Conservation (phyloP, 2,888 invertebrate species). For the Hirudinaria manillensis region DNA sequence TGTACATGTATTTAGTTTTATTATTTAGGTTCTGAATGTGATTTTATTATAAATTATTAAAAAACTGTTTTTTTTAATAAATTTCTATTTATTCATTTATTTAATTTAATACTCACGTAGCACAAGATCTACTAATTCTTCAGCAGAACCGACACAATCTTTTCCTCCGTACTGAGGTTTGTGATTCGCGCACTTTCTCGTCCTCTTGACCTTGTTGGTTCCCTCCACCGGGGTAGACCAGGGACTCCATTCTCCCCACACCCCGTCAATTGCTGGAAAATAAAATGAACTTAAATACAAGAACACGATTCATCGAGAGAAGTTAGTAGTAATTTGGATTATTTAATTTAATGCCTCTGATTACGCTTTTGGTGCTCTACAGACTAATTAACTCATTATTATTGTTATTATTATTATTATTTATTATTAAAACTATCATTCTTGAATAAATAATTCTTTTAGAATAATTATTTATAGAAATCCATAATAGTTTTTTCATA, state of each 20-base stretch:
- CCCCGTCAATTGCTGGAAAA: conserved; percentile 33
- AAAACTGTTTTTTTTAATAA: background rate
- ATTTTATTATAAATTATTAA: no score
- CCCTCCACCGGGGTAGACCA: conserved; percentile 31
- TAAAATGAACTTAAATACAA: no score
- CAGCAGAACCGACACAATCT: conserved; percentile 43
- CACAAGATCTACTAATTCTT: background rate
- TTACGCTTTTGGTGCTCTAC: no score
- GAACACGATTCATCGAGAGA: background rate
- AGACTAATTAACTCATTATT: no score
- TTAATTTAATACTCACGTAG: background rate
- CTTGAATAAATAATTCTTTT: background rate
- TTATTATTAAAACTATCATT: background rate
- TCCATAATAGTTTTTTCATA: no score
- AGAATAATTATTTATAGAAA: background rate
- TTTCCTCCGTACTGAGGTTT: conserved; percentile 47
- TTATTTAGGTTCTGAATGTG: no score
- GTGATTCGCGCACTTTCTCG: conserved; percentile 49
- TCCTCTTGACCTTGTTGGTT: conserved; percentile 39
- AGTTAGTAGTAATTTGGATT: background rate
- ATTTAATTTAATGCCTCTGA: no score
- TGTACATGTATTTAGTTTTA: no score
- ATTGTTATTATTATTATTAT: background rate
- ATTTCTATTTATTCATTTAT: background rate
- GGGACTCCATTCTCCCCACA: conserved; percentile 32